These are phyloP conservation scores for Drosophila simulans DNA, from an alignment of 1,140 invertebrate genomes.

Conservation along the genomic window DNA sequence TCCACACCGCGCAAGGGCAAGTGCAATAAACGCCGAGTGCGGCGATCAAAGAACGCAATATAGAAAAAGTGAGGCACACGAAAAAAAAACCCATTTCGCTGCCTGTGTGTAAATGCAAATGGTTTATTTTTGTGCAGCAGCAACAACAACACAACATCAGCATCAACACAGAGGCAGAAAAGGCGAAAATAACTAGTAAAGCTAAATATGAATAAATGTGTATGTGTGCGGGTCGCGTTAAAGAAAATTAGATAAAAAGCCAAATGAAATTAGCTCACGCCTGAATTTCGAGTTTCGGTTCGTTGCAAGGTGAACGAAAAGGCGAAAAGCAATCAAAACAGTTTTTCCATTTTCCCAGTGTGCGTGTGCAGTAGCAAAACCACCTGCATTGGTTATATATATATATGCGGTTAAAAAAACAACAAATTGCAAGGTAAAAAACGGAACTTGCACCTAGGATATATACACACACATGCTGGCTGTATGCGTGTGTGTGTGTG, in stretches of 20 bases:
- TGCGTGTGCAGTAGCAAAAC: constrained; percentile 63
- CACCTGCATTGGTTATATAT: constrained; percentile 72
- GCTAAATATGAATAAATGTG: constrained; percentile 57
- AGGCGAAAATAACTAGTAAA: constrained; percentile 33
- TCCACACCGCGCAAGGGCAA: constrained; percentile 49
- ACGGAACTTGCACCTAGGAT: constrained; percentile 55
- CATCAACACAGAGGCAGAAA: constrained; percentile 23
- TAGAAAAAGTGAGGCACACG: constrained; percentile 24
- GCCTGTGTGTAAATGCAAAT: constrained; percentile 66
- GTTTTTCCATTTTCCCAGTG: constrained; percentile 69
- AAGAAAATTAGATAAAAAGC: constrained; percentile 78
- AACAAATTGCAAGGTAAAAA: constrained; percentile 23
- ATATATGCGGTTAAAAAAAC: constrained; percentile 23
- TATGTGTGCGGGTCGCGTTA: constrained; percentile 58
- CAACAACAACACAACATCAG: constrained; percentile 59
- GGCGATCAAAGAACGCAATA: constrained; percentile 27
- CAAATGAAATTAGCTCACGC: constrained; percentile 79
- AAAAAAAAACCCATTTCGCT: constrained; percentile 38
- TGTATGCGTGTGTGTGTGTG: constrained; percentile 11
- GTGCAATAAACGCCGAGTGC: constrained; percentile 58
- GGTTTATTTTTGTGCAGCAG: constrained; percentile 64
- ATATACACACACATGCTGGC: constrained; percentile 33
- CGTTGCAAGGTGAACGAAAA: constrained; percentile 70
- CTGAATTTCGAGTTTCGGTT: constrained; percentile 78
- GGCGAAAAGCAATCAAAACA: constrained; percentile 65